A percentile compares a stretch with the other conserved stretches of the same genome.
These are phyloP conservation scores for Drosophila micromelanica DNA, from an alignment of 1,140 invertebrate species.

Conservation along the genomic window DNA sequence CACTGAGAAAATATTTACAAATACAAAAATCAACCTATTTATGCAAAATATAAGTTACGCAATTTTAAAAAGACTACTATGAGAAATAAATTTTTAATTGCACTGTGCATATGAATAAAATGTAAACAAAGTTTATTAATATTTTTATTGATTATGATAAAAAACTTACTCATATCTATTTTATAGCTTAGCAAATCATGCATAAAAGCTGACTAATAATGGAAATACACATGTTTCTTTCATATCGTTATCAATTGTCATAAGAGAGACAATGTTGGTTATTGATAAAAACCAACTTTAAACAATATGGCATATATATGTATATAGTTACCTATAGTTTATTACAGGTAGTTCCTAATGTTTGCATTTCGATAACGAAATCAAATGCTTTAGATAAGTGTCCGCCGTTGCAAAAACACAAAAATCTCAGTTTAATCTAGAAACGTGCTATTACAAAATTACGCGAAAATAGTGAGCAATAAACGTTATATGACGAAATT, in stretches of 20 bases:
- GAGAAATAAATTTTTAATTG: too few species aligned
- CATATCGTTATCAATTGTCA: conserved; percentile 10
- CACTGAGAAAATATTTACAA: too few species aligned
- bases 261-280: conserved; percentile 1
- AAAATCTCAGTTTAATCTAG: conserved; percentile 33
- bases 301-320: conserved; percentile 10
- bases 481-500: conserved; percentile 48
- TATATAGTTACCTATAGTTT: conserved; percentile 22
- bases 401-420: not conserved
- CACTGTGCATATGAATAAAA: too few species aligned
- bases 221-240: not conserved
- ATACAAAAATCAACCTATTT: too few species aligned
- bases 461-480: conserved; percentile 31
- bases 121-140: not conserved
- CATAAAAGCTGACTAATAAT: conserved; percentile 8
- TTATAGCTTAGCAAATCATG: not conserved
- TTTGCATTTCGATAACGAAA: conserved; percentile 43
- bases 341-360: conserved; percentile 55
- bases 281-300: conserved; percentile 12
- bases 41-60: too few species aligned
- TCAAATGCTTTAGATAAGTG: conserved; percentile 28
- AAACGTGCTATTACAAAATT: conserved; percentile 30
- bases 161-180: not conserved
- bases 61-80: too few species aligned
- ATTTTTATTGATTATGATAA: not conserved